A percentile compares a stretch with the other conserved stretches of the same genome.
Evolutionary conservation across 2,888 invertebrate species (phyloP).

Genomic region (Hermaeophaga mercurialis): DNA sequence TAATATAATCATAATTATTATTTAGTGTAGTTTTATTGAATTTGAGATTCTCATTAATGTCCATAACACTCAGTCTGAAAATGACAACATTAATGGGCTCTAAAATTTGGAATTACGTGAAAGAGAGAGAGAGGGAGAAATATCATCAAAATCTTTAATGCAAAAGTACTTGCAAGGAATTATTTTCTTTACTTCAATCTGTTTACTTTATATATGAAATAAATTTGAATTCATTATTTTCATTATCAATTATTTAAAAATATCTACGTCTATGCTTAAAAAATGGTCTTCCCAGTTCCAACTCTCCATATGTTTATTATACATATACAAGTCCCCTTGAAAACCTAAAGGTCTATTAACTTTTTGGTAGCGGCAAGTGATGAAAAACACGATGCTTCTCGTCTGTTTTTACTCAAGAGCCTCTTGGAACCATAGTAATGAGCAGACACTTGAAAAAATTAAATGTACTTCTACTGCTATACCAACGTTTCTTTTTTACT

Average conservation of each 20-base stretch:
- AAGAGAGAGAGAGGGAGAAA: too few species aligned
- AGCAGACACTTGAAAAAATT: constrained; percentile 36
- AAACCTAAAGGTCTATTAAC: constrained; percentile 33
- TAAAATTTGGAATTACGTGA: too few species aligned
- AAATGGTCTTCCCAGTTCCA: background rate
- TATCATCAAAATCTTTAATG: too few species aligned
- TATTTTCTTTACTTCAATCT: too few species aligned
- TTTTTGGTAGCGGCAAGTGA: constrained; percentile 38
- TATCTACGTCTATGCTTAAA: constrained; percentile 9
- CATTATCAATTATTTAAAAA: background rate
- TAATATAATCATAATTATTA: too few species aligned
- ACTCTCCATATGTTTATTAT: constrained; percentile 32
- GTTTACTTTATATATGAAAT: too few species aligned
- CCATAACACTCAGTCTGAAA: too few species aligned
- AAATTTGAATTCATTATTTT: background rate
- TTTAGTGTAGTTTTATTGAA: too few species aligned
- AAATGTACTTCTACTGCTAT: constrained; percentile 29
- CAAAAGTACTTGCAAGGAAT: too few species aligned
- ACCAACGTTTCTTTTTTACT: constrained; percentile 29
- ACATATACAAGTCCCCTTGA: constrained; percentile 20
- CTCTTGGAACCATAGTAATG: constrained; percentile 29
- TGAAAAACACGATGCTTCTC: constrained; percentile 37
- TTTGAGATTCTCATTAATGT: too few species aligned
- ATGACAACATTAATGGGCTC: too few species aligned
- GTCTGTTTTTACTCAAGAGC: constrained; percentile 34